Base-by-base conservation (phyloP, 2,888 invertebrate genomes). In the Polydrusus cervinus region DNA sequence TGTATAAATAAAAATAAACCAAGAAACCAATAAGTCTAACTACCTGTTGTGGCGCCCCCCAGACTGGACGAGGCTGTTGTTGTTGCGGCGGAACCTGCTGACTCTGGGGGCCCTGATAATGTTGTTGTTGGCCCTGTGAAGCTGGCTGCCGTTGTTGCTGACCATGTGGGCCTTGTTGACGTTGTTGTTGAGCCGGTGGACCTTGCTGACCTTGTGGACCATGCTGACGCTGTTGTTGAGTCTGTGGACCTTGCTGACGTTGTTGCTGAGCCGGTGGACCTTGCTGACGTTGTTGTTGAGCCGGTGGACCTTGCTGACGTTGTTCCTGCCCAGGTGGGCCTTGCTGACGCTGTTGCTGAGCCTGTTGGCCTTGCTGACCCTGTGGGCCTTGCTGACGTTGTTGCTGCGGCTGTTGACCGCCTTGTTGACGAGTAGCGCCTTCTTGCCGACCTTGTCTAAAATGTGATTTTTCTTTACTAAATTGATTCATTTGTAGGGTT, bases 381-480 rank as follows among this genome's bases (percentile, higher is more conserved):
- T 25, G 65, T 30, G 49, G 43, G 38, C 65, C 64, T 55, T 60
- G 73, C 45, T 65, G 74, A 18, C 13, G 7, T 16, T 34, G n/a
- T 13, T 66, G 66, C 13, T 16, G 57, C 7, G n/a, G 60, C 14
- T 62, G 53, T 10, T 18, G 47, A 6, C 11, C 3, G 14, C 20
- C 20, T 51, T 51, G 51, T 49, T 49, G 47, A 16, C 16, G 51
- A 18, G 20, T 20, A 14, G 47, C 2, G n/a, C 16, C 7, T 14
- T 49, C 47, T 49, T 5, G 47, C 2, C 16, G 8, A 8, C 20
- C 20, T 20, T 18, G 20, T 20, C 51, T 51, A 11, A 51, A 51
- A 51, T 20, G 20, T 8, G 3, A 45, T 45, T n/a, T 13, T 6
- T 47, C 1, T 43, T 43, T 43, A n/a, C 13, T 43, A 43, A 43